Base-by-base conservation (phyloP, 2,888 invertebrate species). In the Dolichopus griseipennis region DNA sequence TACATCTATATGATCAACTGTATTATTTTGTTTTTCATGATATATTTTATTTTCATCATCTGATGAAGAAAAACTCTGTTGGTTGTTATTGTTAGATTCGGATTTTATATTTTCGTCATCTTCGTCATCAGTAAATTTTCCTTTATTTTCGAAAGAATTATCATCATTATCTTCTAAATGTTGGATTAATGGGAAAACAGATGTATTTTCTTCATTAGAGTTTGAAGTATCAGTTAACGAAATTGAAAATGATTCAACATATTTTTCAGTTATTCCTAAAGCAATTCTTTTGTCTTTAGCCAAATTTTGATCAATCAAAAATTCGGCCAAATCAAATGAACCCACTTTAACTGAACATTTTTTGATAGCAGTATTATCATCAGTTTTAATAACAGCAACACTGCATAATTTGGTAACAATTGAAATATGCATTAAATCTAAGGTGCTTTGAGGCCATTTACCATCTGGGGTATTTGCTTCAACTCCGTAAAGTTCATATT, bases 381-480 rank as follows among this genome's bases (percentile, higher is more conserved):
- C n/a, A n/a, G 72, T 27, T 12, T 74, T 74, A 4, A 86, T 75
- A 2, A 33, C 10, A 2, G 70, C 61, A 7, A 78, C 72, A 61
- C 83, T 77, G 73, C 86, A 85, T 10, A 83, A 72, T 71, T 86
- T 85, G 63, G 86, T 86, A 0, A 90, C 86, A 2, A 90, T 68
- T 1, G 76, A 76, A 3, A 79, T 79, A 73, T 90, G 88, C 37
- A 91, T 83, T 68, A 83, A 84, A 73, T 91, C 89, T 52, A 90
- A 81, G 2, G 85, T 84, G 1, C 77, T 76, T 0, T 79, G 75
- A 7, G 81, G 75, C 86, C 88, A 90, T 6, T 72, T 76, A 0
- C 75, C 75, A 6, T 68, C 68, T 0, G 66, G 68, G 0, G 77
- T 76, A 37, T 76, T 76, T 15, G 87, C 83, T 64, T 75, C 74